Evolutionary conservation across 2,113 vertebrate genomes (phyloP), one percentile per base, ranked within the genome.

Genomic region (Diphyllodes magnificus): DNA sequence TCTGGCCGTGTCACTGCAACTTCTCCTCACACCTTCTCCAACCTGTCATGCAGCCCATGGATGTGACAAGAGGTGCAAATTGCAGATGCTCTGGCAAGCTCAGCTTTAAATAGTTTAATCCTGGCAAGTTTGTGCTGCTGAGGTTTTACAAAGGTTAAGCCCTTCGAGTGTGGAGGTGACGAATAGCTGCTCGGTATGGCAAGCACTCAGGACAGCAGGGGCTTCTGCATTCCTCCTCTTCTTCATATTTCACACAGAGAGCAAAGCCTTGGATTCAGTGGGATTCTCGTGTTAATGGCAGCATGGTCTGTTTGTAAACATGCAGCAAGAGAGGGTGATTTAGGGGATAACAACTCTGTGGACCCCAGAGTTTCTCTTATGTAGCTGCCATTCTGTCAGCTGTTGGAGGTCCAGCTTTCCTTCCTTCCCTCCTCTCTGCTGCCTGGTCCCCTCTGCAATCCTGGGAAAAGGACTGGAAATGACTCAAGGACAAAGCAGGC

Each of bases 221-320:
- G 44, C 94, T 96, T 95, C 95, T 76, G 91, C 89, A 97, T 97
- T 93, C 86, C 54, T 84, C 47, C 30, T 63, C 24, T 44, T 90
- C 92, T 88, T 47, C 77, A 33, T 63, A 86, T 88, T 75, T 93
- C 80, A 71, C 56, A 65, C 47, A 69, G 42, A 53, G 40, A 82
- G 57, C 44, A 91, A 95, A 80, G 37, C 45, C 83, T 79, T 54
- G 81, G 77, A 92, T 94, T 82, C 77, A 57, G 57, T 10, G 57
- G 44, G 54, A 39, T 69, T 5, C 23, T 49, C 66, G 40, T 61
- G 53, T 56, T 70, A 86, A 35, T 15, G 47, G 50, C 56, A 92
- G 70, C 1, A 0, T 12, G 40, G 53, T 42, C 75, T 96, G 77
- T 95, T 96, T 85, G 90, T 49, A 96, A 97, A 97, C 64, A 92